Evolutionary conservation across 2,113 vertebrate genomes (phyloP), one percentile per base, ranked within the genome.

Genomic region (Lepidothrix coronata): DNA sequence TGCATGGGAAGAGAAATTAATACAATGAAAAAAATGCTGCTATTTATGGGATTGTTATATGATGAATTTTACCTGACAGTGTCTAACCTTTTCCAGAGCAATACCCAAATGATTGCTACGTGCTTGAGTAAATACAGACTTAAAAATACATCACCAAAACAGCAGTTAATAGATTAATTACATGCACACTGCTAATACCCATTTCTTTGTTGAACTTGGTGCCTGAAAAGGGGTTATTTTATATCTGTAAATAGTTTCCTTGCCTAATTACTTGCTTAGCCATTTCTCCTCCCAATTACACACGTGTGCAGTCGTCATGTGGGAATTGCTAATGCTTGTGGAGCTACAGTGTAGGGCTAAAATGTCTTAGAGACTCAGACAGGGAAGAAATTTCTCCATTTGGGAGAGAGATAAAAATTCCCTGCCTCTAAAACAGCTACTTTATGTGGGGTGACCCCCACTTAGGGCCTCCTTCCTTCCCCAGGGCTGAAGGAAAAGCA

Each of bases 41-140:
- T 89, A 49, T 65, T 91, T 89, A 81, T 49, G 46, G 77, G 63
- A 72, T 85, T 91, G 20, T 65, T 81, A 58, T 52, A 30, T 72
- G 70, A 94, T 92, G 44, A 62, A 91, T 96, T 71, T 92, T 94
- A 55, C 67, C 85, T 71, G 89, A 46, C 82, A 74, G 73, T 33
- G 72, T 48, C 74, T 84, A 93, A 90, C 83, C 92, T 96, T 97
- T 95, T 92, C 59, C 48, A 78, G 62, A 73, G 73, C 87, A 83
- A 66, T 37, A 65, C 22, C 71, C 67, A 93, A 87, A 77, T 35
- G 74, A 70, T 80, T 61, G 33, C 76, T 88, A 25, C 0, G 11
- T 94, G 77, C 88, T 89, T 51, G 79, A 95, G 65, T 46, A 93
- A 93, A 85, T 83, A 48, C 51, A 52, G 71, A 63, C 88, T 88